Evolutionary conservation across 2,888 invertebrate species (phyloP), one percentile per base, ranked within the genome.

Genomic region (Ornithoptera alexandrae): DNA sequence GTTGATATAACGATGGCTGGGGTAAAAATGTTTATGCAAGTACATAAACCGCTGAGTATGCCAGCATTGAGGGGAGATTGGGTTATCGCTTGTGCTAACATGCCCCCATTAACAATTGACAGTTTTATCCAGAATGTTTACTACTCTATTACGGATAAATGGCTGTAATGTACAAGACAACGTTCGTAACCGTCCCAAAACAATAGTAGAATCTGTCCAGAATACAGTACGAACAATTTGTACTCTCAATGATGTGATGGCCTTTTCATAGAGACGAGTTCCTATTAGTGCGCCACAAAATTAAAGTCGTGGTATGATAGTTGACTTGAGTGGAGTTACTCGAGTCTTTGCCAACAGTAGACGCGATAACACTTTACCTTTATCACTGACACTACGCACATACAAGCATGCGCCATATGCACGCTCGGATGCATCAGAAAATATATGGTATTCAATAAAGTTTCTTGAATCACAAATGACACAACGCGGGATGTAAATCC

Each of bases 301-400:
- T 24, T 81, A 80, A 6, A 81, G 73, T n/a, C 79, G 53, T 3
- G 80, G 79, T 12, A 78, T 79, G 0, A 77, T 80, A 0, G 64
- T 72, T 30, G 30, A 30, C 30, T 30, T 1, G 77, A 78, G 66
- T 0, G 78, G 77, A 0, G 79, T 75, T 0, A 79, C 78, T 57
- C 72, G 67, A 71, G 75, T 74, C 53, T 80, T 80, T 1, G 77
- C 77, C 0, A 73, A 12, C 63, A 39, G 39, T 10, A 10, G 39
- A 39, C 39, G 39, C 39, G 39, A 39, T 39, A 39, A 39, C 39
- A 39, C 60, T 1, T 73, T 42, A 64, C 70, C 74, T 1, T 67
- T 2, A 8, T 71, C 24, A 65, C 73, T 63, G 3, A 65, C 22
- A 65, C 71, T 76, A 2, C 75, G 71, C 0, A 77, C 70, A 67